Evolutionary conservation across 2,888 invertebrate species (phyloP).

Genomic region (Agrochola lychnidis): DNA sequence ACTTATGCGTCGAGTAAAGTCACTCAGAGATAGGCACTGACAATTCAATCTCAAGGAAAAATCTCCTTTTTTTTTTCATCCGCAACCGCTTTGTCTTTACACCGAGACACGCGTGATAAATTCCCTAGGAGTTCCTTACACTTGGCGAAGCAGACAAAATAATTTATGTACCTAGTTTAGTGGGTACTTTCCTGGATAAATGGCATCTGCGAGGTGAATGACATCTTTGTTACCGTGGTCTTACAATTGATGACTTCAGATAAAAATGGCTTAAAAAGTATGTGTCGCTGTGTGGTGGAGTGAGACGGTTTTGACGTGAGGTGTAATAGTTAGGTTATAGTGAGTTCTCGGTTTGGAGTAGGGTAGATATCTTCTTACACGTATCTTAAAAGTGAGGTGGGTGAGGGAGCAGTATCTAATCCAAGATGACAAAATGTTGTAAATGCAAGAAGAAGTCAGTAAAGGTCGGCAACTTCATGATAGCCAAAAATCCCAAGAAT

Average conservation of each 20-base stretch:
- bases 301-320: conserved; percentile 3
- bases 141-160: conserved; percentile 89
- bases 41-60: not conserved
- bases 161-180: conserved; percentile 90
- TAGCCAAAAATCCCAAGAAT: too few species aligned
- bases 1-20: not conserved
- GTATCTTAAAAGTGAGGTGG: not conserved
- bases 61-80: not conserved
- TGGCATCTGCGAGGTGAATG: conserved; percentile 86
- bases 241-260: conserved; percentile 62
- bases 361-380: not conserved
- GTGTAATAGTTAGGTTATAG: not conserved
- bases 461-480: not conserved
- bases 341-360: not conserved
- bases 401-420: too few species aligned
- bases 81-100: conserved; percentile 66
- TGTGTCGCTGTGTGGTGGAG: conserved; percentile 10
- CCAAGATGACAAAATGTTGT: not conserved
- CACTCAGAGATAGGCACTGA: not conserved
- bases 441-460: not conserved
- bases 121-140: conserved; percentile 88
- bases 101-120: conserved; percentile 83
- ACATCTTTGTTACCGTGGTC: conserved; percentile 84
- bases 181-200: conserved; percentile 87
- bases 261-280: conserved; percentile 68